Evolutionary conservation across 2,888 invertebrate genomes (phyloP).

Genomic region (Archips xylosteana): DNA sequence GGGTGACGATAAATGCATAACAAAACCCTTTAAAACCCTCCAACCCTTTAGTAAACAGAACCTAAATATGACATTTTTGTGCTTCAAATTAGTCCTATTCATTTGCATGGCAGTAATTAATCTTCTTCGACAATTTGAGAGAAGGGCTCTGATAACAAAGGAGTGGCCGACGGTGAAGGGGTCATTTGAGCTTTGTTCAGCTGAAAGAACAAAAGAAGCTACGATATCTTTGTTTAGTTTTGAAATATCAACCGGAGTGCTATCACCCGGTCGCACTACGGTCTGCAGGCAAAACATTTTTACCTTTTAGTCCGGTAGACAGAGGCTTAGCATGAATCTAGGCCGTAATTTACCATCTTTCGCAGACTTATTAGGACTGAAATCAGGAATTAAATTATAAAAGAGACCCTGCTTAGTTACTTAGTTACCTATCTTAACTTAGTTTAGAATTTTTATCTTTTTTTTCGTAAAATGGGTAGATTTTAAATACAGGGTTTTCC

Average conservation of each 20-base stretch:
- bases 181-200: constrained; percentile 73
- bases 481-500: no score
- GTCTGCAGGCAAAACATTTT: constrained; percentile 21
- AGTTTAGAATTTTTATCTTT: not conserved
- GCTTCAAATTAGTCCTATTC: constrained; percentile 46
- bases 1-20: not conserved
- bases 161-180: constrained; percentile 64
- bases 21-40: not conserved
- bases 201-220: constrained; percentile 60
- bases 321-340: constrained; percentile 6
- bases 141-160: constrained; percentile 68
- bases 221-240: constrained; percentile 70
- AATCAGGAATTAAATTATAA: not conserved
- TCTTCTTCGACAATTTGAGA: constrained; percentile 73
- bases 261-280: constrained; percentile 53
- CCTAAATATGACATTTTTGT: constrained; percentile 36
- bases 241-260: constrained; percentile 67
- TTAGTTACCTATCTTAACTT: not conserved
- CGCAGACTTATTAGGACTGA: not conserved
- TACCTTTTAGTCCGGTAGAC: constrained; percentile 23
- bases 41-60: constrained; percentile 14
- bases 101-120: constrained; percentile 73
- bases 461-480: no score
- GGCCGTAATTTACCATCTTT: constrained; percentile 3
- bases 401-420: not conserved